Evolutionary conservation across 2,888 invertebrate species (phyloP), one percentile per base, ranked within the genome.

Genomic region (Aspidiotus rigidus): DNA sequence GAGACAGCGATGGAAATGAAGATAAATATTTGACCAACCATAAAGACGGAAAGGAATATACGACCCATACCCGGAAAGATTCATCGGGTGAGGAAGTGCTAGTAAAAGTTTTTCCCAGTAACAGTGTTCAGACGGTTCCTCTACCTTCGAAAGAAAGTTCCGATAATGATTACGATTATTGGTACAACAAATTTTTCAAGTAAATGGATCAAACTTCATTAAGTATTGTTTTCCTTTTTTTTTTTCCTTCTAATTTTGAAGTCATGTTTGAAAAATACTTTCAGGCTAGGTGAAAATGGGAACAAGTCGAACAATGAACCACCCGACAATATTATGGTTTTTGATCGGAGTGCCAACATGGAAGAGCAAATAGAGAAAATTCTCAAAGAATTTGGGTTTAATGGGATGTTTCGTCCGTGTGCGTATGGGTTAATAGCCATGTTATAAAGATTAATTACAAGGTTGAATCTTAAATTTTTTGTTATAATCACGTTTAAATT

Each of bases 171-270:
- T 66, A 66, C n/a, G 59, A 66, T 28, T 66, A 42, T 16, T 67
- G 67, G 67, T 67, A 49, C 39, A 17, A 59, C 57, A 67, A 67
- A 60, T 67, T 67, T 49, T 67, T 67, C 60, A 42, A 57, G 67
- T 67, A 67, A 40, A 16, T 41, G 7, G 15, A 16, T n/a, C 56
- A 17, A 55, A 55, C 53, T 53, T 13, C 53, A n/a, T 53, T n/a
- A 13, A 13, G 1, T 53, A n/a, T 11, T 53, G 2, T 53, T 53
- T 53, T 53, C n/a, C n/a, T 53, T 53, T 53, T 53, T 53, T 53
- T 53, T 53, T 53, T 5, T 53, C 5, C n/a, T 53, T 53, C 5
- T 53, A 13, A 11, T 53, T 53, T 53, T 3, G 3, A 13, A n/a
- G 53, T 13, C 53, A 5, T 53, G 2, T 53, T 53, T 3, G 2